Evolutionary conservation across 2,113 vertebrate genomes (phyloP).

Genomic region (Fulica atra): DNA sequence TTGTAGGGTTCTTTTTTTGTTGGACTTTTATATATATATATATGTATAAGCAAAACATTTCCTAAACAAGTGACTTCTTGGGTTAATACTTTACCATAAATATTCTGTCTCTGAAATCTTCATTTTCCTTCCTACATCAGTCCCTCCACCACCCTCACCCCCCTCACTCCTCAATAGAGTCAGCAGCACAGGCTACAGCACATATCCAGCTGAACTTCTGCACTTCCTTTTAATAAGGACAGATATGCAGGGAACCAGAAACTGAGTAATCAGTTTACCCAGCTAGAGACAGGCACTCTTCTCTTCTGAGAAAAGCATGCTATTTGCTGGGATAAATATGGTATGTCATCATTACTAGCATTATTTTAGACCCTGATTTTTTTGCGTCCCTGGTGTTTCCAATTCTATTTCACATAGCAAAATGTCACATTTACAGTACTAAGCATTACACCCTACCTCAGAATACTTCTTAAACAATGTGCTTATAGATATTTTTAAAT

Average conservation of each 20-base stretch:
- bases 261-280: conserved; percentile 49
- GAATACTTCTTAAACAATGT: background rate
- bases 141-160: background rate
- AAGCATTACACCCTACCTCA: background rate
- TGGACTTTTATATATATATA: background rate
- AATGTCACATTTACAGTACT: background rate
- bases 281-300: conserved; percentile 7
- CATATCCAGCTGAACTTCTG: conserved; percentile 47
- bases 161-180: background rate
- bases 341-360: background rate
- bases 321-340: background rate
- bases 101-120: background rate
- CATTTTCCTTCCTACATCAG: background rate
- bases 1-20: background rate
- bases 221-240: conserved; percentile 65
- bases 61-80: background rate
- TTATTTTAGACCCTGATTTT: background rate
- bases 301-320: background rate
- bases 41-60: background rate
- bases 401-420: background rate
- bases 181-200: background rate
- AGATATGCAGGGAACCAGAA: conserved; percentile 40
- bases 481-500: background rate
- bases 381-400: background rate
- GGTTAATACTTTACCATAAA: background rate